Conservation (phyloP, 2,797 vertebrate genomes). For the Champsocephalus gunnari region DNA sequence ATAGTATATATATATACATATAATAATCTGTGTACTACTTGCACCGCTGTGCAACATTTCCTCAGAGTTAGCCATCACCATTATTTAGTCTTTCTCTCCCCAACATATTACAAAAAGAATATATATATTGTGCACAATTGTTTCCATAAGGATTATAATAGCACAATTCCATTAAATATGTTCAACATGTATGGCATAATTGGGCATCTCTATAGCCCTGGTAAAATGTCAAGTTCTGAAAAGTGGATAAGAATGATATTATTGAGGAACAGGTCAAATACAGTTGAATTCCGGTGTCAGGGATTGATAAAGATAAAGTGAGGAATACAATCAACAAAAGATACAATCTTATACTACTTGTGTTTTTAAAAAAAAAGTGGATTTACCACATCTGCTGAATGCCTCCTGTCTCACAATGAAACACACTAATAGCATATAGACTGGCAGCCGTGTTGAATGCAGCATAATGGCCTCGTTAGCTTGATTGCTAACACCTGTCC, state of each 20-base stretch:
- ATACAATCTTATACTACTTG: not conserved
- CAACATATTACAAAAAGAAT: too few relatives aligned
- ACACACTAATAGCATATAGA: not conserved
- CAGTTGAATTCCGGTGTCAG: not conserved
- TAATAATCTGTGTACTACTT: too few relatives aligned
- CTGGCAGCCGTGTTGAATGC: not conserved
- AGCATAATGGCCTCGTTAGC: constrained; percentile 24
- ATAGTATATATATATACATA: too few relatives aligned
- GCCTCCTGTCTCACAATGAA: not conserved
- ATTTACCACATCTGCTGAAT: not conserved
- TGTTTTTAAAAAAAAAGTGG: too few relatives aligned
- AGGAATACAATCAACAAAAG: not conserved
- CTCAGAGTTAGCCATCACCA: too few relatives aligned
- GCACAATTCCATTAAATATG: not conserved
- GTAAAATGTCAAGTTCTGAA: not conserved
- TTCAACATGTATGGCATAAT: not conserved
- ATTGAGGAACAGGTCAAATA: not conserved
- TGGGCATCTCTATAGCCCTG: not conserved
- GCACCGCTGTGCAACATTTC: too few relatives aligned
- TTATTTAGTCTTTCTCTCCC: not conserved
- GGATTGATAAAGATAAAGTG: not conserved
- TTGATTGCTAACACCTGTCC: constrained; percentile 57
- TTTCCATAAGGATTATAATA: not conserved
- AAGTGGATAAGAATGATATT: not conserved
- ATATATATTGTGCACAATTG: not conserved